Percentiles rank a stretch among this genome's conserved stretches.
Evolutionary conservation across 2,888 invertebrate species (phyloP).

Genomic region (Allophyes oxyacanthae): DNA sequence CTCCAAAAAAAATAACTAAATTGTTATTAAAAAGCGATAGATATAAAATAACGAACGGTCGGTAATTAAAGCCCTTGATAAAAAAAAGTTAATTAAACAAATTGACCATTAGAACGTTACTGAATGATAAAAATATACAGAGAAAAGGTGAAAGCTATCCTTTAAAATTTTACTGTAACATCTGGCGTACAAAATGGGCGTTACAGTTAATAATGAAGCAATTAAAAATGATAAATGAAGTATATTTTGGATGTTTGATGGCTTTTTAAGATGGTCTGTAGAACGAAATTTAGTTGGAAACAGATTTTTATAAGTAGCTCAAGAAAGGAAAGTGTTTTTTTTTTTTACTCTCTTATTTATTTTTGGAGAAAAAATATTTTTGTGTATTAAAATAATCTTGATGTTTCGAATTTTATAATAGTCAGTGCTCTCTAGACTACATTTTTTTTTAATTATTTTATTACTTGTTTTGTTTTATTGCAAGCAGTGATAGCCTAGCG

Average conservation of each 20-base stretch:
- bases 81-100: slow-evolving; percentile 43
- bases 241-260: slow-evolving; percentile 26
- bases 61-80: neutral
- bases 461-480: too few species aligned
- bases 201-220: slow-evolving; percentile 44
- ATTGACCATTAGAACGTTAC: slow-evolving; percentile 20
- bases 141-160: slow-evolving; percentile 35
- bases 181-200: slow-evolving; percentile 48
- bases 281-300: slow-evolving; percentile 2
- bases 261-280: slow-evolving; percentile 10
- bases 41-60: neutral
- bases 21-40: too few species aligned
- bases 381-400: too few species aligned
- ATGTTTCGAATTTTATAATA: too few species aligned
- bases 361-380: too few species aligned
- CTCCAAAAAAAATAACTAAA: too few species aligned
- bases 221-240: slow-evolving; percentile 53
- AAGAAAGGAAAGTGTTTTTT: neutral
- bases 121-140: slow-evolving; percentile 21
- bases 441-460: too few species aligned
- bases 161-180: slow-evolving; percentile 47
- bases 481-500: too few species aligned
- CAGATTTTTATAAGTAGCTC: slow-evolving; percentile 1
- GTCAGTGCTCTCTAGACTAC: too few species aligned
- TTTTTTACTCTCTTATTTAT: neutral